Conservation (phyloP, 2,797 vertebrate species). For the Brachyalestes nurse region DNA sequence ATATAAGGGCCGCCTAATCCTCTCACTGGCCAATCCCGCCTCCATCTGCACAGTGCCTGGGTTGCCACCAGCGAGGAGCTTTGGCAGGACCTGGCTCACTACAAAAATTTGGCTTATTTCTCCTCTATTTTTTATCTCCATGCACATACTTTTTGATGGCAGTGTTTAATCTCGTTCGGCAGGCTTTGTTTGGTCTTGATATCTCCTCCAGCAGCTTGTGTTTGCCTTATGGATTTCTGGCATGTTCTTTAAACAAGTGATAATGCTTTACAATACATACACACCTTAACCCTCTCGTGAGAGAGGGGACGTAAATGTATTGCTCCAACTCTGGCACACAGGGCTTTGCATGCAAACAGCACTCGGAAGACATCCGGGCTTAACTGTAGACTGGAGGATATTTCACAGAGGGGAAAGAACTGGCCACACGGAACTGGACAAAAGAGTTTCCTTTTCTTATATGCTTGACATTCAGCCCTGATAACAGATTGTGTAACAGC, state of each 20-base stretch:
- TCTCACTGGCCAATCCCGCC: conserved; percentile 67
- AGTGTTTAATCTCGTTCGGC: conserved; percentile 80
- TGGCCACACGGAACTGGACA: not conserved
- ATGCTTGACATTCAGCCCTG: not conserved
- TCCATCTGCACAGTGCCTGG: conserved; percentile 74
- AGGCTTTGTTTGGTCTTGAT: conserved; percentile 85
- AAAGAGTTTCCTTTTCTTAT: not conserved
- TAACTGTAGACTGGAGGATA: not conserved
- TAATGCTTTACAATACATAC: conserved; percentile 75
- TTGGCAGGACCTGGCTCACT: conserved; percentile 71
- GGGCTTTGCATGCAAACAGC: not conserved
- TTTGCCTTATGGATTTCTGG: conserved; percentile 83
- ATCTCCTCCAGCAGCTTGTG: conserved; percentile 84
- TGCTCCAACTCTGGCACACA: not conserved
- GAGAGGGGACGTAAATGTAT: conserved; percentile 12
- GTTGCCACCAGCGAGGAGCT: conserved; percentile 71
- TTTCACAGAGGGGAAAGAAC: not conserved
- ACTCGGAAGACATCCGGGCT: conserved; percentile 29
- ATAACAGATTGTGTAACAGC: no score
- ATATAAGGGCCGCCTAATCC: conserved; percentile 73
- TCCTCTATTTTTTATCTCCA: conserved; percentile 75
- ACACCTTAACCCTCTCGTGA: conserved; percentile 74
- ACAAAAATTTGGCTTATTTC: conserved; percentile 73
- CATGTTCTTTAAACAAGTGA: conserved; percentile 83
- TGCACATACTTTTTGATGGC: conserved; percentile 83